Evolutionary conservation across 1,140 invertebrate species (phyloP).

Genomic region (Drosophila eugracilis): DNA sequence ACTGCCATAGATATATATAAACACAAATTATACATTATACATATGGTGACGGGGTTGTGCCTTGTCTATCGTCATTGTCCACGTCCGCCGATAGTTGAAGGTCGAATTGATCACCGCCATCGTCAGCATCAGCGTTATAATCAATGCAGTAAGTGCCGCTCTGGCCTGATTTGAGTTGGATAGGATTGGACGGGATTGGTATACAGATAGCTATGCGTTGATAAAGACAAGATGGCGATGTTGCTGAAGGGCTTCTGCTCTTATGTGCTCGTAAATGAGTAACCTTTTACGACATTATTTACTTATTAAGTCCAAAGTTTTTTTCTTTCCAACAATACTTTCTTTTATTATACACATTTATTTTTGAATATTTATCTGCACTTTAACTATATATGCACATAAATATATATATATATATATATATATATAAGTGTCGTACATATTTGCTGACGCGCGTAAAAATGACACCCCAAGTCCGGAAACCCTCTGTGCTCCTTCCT

Average conservation of each 20-base stretch:
- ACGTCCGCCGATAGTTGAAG: slow-evolving; percentile 55
- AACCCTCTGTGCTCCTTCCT: background rate
- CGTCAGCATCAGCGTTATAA: slow-evolving; percentile 22
- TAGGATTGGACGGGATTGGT: background rate
- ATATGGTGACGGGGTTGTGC: slow-evolving; percentile 21
- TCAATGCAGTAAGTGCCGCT: slow-evolving; percentile 12
- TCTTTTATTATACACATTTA: too few species aligned
- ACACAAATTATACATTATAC: too few species aligned
- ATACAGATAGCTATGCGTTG: slow-evolving; percentile 2
- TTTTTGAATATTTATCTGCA: too few species aligned
- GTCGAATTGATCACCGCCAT: slow-evolving; percentile 73
- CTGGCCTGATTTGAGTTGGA: background rate
- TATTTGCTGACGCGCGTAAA: slow-evolving; percentile 78
- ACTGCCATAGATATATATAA: background rate
- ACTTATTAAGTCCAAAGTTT: too few species aligned
- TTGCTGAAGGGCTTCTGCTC: slow-evolving; percentile 17
- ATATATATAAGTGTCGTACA: slow-evolving; percentile 22
- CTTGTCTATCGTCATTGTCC: slow-evolving; percentile 33
- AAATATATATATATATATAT: too few species aligned
- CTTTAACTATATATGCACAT: too few species aligned
- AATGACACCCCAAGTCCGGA: slow-evolving; percentile 54
- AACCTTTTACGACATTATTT: too few species aligned
- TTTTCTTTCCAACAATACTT: too few species aligned
- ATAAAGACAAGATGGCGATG: background rate
- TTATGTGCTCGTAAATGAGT: too few species aligned